Conservation (phyloP, 2,113 vertebrate genomes). For the Phodopus roborovskii region DNA sequence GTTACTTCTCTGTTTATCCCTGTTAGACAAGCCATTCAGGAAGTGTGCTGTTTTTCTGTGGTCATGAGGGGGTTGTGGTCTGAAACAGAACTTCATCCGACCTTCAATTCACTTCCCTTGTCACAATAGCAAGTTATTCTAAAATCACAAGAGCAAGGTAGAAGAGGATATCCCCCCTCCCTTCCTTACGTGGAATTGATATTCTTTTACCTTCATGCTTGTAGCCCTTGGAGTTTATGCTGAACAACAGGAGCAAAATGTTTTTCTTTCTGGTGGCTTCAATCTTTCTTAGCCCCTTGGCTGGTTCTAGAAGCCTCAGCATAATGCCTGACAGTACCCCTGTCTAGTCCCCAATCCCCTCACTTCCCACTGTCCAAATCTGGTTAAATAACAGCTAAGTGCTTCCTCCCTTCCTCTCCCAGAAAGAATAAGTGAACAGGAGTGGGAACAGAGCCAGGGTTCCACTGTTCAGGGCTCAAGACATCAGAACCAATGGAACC, state of each 20-base stretch:
- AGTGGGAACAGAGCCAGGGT: background rate
- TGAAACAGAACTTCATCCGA: background rate
- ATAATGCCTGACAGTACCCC: too few species aligned
- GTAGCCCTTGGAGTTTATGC: background rate
- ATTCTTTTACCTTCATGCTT: background rate
- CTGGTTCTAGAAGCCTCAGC: background rate
- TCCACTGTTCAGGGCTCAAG: background rate
- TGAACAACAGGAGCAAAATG: background rate
- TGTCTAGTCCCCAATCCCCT: too few species aligned
- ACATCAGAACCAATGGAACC: background rate
- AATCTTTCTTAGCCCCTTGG: background rate
- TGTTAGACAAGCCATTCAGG: background rate
- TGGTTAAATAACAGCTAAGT: background rate
- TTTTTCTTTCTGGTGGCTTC: conserved; percentile 9
- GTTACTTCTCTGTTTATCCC: background rate
- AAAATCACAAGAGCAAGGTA: background rate
- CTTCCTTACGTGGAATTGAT: background rate
- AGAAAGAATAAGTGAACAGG: background rate
- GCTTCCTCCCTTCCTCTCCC: background rate
- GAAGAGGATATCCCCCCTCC: background rate
- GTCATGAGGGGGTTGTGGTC: background rate
- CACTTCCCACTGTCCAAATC: background rate
- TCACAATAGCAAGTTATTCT: background rate
- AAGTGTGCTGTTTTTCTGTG: background rate
- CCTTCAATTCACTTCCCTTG: background rate